Evolutionary conservation across 2,888 invertebrate species (phyloP).

Genomic region (Agrochola lychnidis): DNA sequence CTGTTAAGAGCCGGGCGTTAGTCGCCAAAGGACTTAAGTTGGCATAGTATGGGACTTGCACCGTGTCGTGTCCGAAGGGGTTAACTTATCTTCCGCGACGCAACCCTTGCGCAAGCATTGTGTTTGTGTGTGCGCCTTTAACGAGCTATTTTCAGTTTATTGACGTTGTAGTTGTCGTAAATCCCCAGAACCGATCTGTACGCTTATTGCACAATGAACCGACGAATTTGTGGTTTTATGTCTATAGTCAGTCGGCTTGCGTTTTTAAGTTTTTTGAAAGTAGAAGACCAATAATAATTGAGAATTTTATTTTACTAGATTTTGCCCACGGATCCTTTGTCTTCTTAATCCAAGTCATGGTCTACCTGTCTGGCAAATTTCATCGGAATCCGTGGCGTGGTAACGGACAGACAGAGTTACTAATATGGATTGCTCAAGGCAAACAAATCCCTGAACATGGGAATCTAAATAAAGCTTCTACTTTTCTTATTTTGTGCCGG

Average conservation of each 20-base stretch:
- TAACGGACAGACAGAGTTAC: neutral
- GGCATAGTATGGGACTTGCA: neutral
- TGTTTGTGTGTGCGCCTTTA: constrained; percentile 34
- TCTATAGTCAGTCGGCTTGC: neutral
- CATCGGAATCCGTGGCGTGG: too few species aligned
- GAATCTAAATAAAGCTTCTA: neutral
- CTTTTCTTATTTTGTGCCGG: neutral
- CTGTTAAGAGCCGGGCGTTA: neutral
- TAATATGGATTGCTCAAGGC: neutral
- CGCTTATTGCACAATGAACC: constrained; percentile 44
- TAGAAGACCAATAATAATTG: neutral
- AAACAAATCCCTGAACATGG: neutral
- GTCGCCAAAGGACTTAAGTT: neutral
- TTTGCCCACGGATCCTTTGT: neutral
- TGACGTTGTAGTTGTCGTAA: constrained; percentile 57
- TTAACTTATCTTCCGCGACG: constrained; percentile 9
- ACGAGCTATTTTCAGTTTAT: constrained; percentile 59
- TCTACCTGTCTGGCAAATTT: neutral
- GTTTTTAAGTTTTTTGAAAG: neutral
- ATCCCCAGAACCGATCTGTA: constrained; percentile 50
- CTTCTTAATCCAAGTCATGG: neutral
- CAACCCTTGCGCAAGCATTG: constrained; percentile 15
- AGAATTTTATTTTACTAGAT: neutral
- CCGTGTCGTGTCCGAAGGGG: neutral
- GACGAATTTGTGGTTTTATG: constrained; percentile 19